phyloP scores from a whole-genome alignment of 2,113 vertebrate genomes.

The Alectura lathami region DNA sequence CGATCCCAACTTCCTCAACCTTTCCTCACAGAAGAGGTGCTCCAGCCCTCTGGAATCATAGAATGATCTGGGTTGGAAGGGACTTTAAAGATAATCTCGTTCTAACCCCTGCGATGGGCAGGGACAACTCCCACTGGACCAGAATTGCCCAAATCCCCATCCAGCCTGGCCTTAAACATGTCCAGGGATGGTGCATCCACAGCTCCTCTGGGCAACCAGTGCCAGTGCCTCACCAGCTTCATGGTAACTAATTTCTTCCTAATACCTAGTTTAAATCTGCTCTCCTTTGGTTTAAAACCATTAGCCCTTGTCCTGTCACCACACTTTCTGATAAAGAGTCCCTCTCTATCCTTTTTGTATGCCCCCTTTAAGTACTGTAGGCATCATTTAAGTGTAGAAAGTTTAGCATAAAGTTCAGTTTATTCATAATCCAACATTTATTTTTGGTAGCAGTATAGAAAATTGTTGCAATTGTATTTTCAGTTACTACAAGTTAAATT shows the following conservation, averaged over 20 bases:
- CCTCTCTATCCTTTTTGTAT: not conserved
- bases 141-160: not conserved
- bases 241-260: not conserved
- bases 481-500: not conserved
- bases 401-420: not conserved
- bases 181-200: not conserved
- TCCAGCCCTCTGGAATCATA: too few relatives aligned
- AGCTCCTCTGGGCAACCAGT: not conserved
- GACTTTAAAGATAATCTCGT: not conserved
- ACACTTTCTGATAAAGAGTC: not conserved
- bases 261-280: not conserved
- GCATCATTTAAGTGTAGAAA: not conserved
- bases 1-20: too few relatives aligned
- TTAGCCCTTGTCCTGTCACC: not conserved
- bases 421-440: not conserved
- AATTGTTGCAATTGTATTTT: not conserved
- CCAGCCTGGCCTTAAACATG: not conserved
- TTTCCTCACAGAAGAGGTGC: too few relatives aligned
- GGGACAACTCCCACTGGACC: not conserved
- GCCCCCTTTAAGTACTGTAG: not conserved
- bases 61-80: not conserved
- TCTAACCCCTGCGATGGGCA: rapidly evolving
- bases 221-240: too few relatives aligned
- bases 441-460: not conserved
- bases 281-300: not conserved